These are phyloP conservation scores for Idaea straminata DNA, from an alignment of 2,888 invertebrate genomes.

Conservation along the genomic window DNA sequence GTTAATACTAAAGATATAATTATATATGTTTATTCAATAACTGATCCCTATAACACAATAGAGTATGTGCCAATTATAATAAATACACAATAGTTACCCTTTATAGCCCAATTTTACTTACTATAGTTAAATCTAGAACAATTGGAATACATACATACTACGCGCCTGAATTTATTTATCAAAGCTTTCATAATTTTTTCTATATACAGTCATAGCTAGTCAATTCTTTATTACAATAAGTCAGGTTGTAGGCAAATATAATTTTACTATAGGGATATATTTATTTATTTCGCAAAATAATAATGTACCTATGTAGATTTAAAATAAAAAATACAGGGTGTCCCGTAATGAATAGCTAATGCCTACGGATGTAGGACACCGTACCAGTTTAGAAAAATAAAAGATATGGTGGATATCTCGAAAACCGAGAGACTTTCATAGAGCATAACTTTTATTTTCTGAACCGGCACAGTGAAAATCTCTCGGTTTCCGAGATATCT, in stretches of 20 bases:
- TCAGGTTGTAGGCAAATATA: not conserved
- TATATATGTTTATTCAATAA: slow-evolving; percentile 22
- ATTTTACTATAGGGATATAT: not conserved
- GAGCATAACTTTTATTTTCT: no score
- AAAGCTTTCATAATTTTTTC: not conserved
- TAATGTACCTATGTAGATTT: no score
- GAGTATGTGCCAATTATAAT: slow-evolving; percentile 6
- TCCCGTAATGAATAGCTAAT: no score
- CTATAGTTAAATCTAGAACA: slow-evolving; percentile 6
- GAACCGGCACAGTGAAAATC: no score
- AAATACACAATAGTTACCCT: slow-evolving; percentile 40
- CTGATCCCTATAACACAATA: slow-evolving; percentile 51
- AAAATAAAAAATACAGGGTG: no score
- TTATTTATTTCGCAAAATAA: no score
- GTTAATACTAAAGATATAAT: slow-evolving; percentile 34
- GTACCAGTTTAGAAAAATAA: no score
- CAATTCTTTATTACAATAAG: not conserved
- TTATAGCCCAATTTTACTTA: slow-evolving; percentile 38
- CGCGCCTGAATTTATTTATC: not conserved
- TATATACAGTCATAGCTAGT: not conserved
- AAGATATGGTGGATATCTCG: no score
- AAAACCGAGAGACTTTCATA: no score
- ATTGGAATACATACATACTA: not conserved
- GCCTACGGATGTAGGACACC: no score
- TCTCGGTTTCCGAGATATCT: no score